Evolutionary conservation across 92 coral and sea anemone species (phyloP).

Genomic region (Heteractis magnifica): DNA sequence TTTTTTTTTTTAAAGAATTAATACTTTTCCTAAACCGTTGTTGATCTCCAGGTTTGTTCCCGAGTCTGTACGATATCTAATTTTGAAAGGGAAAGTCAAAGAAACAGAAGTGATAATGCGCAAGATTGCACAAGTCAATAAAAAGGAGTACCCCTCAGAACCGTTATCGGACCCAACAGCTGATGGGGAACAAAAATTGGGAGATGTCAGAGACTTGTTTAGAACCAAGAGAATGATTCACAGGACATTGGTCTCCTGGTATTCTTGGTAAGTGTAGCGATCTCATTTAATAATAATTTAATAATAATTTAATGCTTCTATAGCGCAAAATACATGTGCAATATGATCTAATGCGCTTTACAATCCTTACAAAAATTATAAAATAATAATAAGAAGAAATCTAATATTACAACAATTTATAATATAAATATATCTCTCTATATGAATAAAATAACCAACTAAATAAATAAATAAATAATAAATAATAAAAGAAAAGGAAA

Average conservation of each 20-base stretch:
- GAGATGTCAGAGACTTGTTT: slow-evolving; percentile 68
- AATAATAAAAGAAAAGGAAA: no score
- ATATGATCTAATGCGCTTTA: no score
- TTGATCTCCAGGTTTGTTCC: slow-evolving; percentile 48
- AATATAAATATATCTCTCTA: no score
- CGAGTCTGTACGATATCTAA: slow-evolving; percentile 60
- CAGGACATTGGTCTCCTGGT: slow-evolving; percentile 65
- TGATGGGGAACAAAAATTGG: slow-evolving; percentile 54
- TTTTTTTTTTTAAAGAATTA: no score
- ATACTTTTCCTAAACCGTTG: neutral
- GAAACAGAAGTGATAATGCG: slow-evolving; percentile 59
- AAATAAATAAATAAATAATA: no score
- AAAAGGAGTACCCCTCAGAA: slow-evolving; percentile 54
- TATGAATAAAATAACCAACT: no score
- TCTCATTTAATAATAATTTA: no score
- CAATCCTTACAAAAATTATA: no score
- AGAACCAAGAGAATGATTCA: slow-evolving; percentile 58
- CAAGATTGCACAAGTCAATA: slow-evolving; percentile 50
- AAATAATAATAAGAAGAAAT: no score
- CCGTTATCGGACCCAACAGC: slow-evolving; percentile 43
- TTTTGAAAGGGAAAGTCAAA: slow-evolving; percentile 55
- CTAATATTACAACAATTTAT: no score
- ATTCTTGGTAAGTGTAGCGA: slow-evolving; percentile 48
- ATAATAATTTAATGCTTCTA: no score
- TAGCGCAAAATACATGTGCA: no score